Base-by-base conservation (phyloP, 2,797 vertebrate species). In the Acanthiza pusilla region DNA sequence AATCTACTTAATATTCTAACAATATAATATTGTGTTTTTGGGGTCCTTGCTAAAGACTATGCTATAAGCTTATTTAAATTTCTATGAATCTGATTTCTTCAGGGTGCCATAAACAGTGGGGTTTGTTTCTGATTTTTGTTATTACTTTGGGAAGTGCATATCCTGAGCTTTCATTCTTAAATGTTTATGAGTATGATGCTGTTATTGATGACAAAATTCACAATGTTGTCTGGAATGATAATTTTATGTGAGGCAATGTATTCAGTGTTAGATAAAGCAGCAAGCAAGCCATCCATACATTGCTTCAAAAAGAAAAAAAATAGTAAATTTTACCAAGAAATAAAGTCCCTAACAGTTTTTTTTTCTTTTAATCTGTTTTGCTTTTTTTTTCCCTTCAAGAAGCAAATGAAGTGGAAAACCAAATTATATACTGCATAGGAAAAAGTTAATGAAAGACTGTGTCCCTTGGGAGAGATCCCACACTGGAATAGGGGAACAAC, bases 31-130 rank as follows among this genome's bases (percentile, higher is more conserved):
- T 43, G 6, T 12, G 13, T 8, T 34, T 74, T 61, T 81, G 11
- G 14, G 2, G 4, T 42, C 26, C 20, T 61, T 30, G 29, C 16
- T 66, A 74, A 65, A 73, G 17, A 15, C 13, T 30, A 9, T 47
- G 20, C 9, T 45, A 23, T 82, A 34, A 71, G 18, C 6, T 51
- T 47, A 10, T 53, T 67, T 50, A 67, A 50, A 71, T 79, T 21
- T 79, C 45, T 78, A 40, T 42, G 43, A 93, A 61, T 34, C 15
- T 29, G 5, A 40, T 80, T 76, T 85, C 58, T 88, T 70, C 38
- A 47, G 21, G 4, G 12, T 42, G 11, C 1, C 20, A 66, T 65
- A 68, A 70, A 18, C 25, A 40, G 11, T 32, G 16, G 0, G 0
- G 8, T 34, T 73, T 84, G 9, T 21, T 48, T 85, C 18, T 51